Conservation (phyloP, 2,113 vertebrate species). For the Genyomyrus donnyi region DNA sequence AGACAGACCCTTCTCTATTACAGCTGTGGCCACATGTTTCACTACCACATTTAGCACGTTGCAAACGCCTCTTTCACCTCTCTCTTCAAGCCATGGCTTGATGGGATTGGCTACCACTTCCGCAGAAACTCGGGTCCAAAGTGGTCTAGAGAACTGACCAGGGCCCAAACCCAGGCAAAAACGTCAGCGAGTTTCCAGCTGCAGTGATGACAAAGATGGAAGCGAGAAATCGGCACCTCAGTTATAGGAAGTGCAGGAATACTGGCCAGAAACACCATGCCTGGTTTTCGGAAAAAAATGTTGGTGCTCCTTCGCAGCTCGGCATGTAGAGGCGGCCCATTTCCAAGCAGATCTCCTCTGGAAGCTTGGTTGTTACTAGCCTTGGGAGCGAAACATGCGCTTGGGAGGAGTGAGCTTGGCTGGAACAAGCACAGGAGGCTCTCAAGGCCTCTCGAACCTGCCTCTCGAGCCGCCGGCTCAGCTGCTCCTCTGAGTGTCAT, state of each 20-base stretch:
- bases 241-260: not conserved
- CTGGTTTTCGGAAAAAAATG: not conserved
- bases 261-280: not conserved
- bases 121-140: not conserved
- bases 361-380: not conserved
- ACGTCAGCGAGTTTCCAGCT: not conserved
- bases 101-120: not conserved
- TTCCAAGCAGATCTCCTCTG: not conserved
- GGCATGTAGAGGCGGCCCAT: not conserved
- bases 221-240: not conserved
- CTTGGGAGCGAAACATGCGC: not conserved
- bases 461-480: not conserved
- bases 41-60: not conserved
- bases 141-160: not conserved
- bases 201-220: not conserved
- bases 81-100: not conserved
- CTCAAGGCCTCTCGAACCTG: not conserved
- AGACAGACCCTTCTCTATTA: not conserved
- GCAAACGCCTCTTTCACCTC: not conserved
- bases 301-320: not conserved
- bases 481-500: not conserved
- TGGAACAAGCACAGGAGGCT: not conserved
- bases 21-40: not conserved
- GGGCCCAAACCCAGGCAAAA: not conserved
- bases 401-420: not conserved